Evolutionary conservation across 2,888 invertebrate genomes (phyloP), one percentile per base, ranked within the genome.

Genomic region (Stenodema calcarata): DNA sequence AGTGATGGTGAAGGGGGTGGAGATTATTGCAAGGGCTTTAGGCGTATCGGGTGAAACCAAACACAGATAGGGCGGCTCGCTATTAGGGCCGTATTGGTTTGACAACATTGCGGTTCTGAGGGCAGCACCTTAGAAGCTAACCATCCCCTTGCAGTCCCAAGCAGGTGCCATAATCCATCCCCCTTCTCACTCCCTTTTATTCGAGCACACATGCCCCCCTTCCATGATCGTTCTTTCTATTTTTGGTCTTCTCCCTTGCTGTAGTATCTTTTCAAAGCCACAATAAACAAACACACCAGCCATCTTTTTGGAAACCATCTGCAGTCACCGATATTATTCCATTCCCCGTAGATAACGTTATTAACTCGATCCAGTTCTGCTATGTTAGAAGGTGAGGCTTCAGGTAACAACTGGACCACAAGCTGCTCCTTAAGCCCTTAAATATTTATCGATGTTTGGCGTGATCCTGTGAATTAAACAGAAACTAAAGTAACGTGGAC

Each of bases 101-200:
- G 86, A 86, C 86, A 86, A 86, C 86, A 86, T 44, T 78, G 86
- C 41, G 78, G 86, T 62, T 86, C 78, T 86, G n/a, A 18, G 44
- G 41, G 62, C 27, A 78, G 76, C 70, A 47, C 41, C 69, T 80
- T 28, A n/a, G 47, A 28, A 27, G 83, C 83, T 70, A 62, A 83
- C 69, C 44, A 70, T 83, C 81, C 7, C 11, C 18, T 28, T 35
- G 35, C 35, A 28, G 41, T 16, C 4, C 44, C 70, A n/a, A 42
- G 83, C 83, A 83, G 83, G 83, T 83, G 83, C 83, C 73, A 70
- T 83, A 83, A 83, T 83, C 83, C 42, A 35, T 30, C 81, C 23
- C 54, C 62, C 35, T 28, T 54, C 81, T 78, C 44, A n/a, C 42
- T 78, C 44, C 27, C 44, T 44, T 78, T 42, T 27, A 28, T 78